Base-by-base conservation (phyloP, 1,140 invertebrate species). In the Aricia agestis region DNA sequence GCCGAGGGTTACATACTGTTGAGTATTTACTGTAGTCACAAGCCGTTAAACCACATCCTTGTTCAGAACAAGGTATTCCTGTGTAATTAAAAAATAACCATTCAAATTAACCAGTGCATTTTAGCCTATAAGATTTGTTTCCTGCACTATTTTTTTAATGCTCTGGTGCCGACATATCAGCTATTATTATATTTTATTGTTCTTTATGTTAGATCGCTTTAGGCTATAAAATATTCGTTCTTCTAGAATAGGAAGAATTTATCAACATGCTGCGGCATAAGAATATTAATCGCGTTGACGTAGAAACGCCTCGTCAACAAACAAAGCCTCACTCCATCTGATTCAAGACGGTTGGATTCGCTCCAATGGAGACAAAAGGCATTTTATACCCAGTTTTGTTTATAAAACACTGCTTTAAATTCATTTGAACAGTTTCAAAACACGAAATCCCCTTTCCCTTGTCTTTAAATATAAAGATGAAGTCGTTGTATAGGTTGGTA, bases 11-110 rank as follows among this genome's bases (percentile, higher is more conserved):
- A n/a, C n/a, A n/a, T n/a, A n/a, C n/a, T n/a, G n/a, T 25, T 25
- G 25, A 3, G 25, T 36, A 36, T 6, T 36, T 36, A 36, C 9
- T 36, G 9, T 13, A 25, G 19, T 6, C 19, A 25, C 7, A 11
- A 63, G 63, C 78, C 76, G 84, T 82, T 79, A 80, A 75, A 85
- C 83, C 85, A 78, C 83, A 84, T 78, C 78, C 79, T 76, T 67
- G 66, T 73, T 68, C 67, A 78, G 0, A 76, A 76, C 80, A 81
- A 80, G 76, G 76, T 61, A 5, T 2, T 36, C 76, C 69, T 66
- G 72, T 78, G 72, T 80, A 84, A 85, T 85, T 84, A 85, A 75
- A 74, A 74, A 76, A 70, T 76, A 88, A 85, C 85, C 80, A 82
- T 84, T 82, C 79, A n/a, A n/a, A n/a, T n/a, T n/a, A n/a, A n/a